These are phyloP conservation scores for Tipula helvola DNA, from an alignment of 2,888 invertebrate species.

Conservation along the genomic window DNA sequence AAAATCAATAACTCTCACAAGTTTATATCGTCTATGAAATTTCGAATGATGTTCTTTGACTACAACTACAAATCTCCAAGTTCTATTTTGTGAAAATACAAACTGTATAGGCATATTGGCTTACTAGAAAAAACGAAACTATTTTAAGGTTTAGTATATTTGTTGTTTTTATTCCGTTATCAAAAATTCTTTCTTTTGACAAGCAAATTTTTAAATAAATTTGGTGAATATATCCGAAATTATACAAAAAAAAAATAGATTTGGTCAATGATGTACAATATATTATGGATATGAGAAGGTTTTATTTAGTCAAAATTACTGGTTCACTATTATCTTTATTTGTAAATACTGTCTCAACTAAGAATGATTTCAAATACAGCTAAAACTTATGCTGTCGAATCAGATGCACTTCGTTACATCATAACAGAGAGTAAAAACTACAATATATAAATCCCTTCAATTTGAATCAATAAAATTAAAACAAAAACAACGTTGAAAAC, in stretches of 20 bases:
- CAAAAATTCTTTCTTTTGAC: background rate
- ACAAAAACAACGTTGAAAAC: background rate
- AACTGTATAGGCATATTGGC: background rate
- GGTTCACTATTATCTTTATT: background rate
- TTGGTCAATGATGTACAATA: background rate
- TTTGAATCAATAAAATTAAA: background rate
- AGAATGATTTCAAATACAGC: background rate
- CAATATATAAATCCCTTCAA: background rate
- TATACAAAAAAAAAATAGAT: background rate
- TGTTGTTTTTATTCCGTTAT: background rate
- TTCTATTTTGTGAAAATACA: background rate
- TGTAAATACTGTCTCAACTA: background rate
- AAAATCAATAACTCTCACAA: background rate
- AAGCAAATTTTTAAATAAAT: background rate
- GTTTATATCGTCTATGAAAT: background rate
- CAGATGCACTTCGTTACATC: background rate
- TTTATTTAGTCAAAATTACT: background rate
- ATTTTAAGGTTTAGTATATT: background rate
- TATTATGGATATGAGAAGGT: background rate
- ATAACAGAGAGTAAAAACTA: background rate
- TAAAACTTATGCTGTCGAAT: background rate
- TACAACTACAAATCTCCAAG: background rate
- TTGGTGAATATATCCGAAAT: background rate
- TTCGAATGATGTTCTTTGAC: background rate
- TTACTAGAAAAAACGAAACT: background rate